Conservation (phyloP, 2,797 vertebrate species). For the Melanotaenia boesemani region DNA sequence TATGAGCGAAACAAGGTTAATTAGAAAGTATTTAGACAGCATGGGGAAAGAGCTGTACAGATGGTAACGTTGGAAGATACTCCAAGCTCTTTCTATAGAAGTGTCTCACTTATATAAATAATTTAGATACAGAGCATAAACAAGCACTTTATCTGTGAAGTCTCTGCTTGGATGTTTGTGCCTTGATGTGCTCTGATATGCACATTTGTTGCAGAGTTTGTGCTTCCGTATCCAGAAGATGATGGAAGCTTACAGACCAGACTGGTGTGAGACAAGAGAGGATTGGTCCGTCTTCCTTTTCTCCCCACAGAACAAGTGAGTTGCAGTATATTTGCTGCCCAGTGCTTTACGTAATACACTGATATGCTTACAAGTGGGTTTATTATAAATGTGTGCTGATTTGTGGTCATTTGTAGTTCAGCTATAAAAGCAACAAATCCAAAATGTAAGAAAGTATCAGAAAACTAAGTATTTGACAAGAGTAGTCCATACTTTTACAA, state of each 20-base stretch:
- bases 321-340: background rate
- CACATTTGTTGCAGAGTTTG: conserved; percentile 84
- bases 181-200: conserved; percentile 7
- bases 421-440: background rate
- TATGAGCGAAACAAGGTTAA: conserved; percentile 73
- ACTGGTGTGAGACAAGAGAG: conserved; percentile 94
- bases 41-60: conserved; percentile 55
- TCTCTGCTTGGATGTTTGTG: conserved; percentile 11
- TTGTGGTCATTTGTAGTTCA: too few species aligned
- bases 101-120: conserved; percentile 62
- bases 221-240: conserved; percentile 97
- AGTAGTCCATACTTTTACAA: background rate
- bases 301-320: conserved; percentile 96
- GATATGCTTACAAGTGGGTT: background rate
- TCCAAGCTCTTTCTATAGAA: conserved; percentile 60
- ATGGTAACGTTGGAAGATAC: conserved; percentile 67
- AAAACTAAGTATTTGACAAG: background rate
- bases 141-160: background rate
- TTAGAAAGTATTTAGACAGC: conserved; percentile 74
- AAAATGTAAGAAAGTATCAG: background rate
- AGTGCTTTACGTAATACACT: background rate
- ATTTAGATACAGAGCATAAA: conserved; percentile 50
- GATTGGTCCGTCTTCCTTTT: conserved; percentile 98
- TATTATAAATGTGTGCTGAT: background rate
- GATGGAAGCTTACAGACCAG: conserved; percentile 95